Percentiles rank a stretch among this genome's conserved stretches.
These are phyloP conservation scores for Sorex maritimensis DNA, from an alignment of 2,797 vertebrate species.

Conservation along the genomic window DNA sequence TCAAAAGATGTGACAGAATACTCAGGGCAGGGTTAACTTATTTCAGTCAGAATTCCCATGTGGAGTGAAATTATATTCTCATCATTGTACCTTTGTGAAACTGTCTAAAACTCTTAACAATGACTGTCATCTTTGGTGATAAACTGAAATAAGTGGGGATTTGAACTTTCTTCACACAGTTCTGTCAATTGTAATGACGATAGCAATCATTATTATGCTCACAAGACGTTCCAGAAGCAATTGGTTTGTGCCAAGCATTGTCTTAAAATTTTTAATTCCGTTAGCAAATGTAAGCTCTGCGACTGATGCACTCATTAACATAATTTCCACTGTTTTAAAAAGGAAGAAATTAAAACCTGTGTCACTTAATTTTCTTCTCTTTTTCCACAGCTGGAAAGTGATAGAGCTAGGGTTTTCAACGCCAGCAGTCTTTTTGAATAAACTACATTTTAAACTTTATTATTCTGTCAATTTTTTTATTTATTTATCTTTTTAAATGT, in stretches of 20 bases:
- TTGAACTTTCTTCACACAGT: neutral
- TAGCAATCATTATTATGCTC: neutral
- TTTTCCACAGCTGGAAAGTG: neutral
- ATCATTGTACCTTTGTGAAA: neutral
- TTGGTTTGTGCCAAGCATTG: neutral
- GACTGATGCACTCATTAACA: neutral
- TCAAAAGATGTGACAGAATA: neutral
- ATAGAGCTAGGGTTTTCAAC: neutral
- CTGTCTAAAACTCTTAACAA: neutral
- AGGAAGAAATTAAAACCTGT: neutral
- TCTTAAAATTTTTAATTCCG: neutral
- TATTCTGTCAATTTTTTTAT: neutral
- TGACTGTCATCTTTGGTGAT: neutral
- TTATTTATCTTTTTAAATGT: too few species aligned
- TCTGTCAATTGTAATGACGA: neutral
- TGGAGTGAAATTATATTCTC: neutral
- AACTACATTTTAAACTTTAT: neutral
- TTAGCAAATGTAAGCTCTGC: neutral
- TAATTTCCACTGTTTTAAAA: neutral
- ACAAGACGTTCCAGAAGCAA: neutral
- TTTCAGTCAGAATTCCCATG: neutral
- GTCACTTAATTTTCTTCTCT: neutral
- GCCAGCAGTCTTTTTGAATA: neutral
- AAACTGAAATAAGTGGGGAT: neutral
- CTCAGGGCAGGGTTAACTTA: neutral